phyloP scores from a whole-genome alignment of 2,797 vertebrate species.

The Pipistrellus pygmaeus region DNA sequence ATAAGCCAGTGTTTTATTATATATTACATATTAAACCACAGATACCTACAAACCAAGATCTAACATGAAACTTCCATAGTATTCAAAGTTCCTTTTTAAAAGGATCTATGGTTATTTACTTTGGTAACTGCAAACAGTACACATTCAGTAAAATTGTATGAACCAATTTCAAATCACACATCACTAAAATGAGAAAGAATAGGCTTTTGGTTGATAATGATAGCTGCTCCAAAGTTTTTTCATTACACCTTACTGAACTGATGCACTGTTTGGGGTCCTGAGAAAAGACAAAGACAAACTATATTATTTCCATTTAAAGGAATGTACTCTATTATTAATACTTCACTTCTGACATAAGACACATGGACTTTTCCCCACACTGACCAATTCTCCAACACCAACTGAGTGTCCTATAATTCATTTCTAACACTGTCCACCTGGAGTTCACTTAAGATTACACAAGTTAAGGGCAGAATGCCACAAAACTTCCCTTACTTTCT shows the following conservation, averaged over 20 bases:
- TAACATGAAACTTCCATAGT: not conserved
- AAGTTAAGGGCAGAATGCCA: not conserved
- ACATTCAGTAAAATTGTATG: not conserved
- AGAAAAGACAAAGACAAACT: conserved; percentile 45
- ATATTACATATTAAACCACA: not conserved
- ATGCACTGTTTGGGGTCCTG: not conserved
- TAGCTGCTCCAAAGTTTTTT: not conserved
- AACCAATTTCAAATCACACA: not conserved
- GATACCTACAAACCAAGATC: not conserved
- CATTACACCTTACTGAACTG: not conserved
- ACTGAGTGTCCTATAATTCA: not conserved
- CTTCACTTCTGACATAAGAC: not conserved
- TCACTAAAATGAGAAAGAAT: not conserved
- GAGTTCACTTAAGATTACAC: not conserved
- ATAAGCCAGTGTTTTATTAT: not conserved
- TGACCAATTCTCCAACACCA: not conserved
- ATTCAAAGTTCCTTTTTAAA: not conserved
- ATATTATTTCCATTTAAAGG: not conserved
- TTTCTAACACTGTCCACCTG: not conserved
- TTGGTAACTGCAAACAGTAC: not conserved
- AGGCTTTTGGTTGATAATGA: not conserved
- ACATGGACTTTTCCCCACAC: not conserved
- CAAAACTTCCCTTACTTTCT: not conserved
- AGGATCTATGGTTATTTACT: not conserved
- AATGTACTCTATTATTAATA: not conserved